These are phyloP conservation scores for Catonia carolina DNA, from an alignment of 2,888 invertebrate species.

Conservation along the genomic window DNA sequence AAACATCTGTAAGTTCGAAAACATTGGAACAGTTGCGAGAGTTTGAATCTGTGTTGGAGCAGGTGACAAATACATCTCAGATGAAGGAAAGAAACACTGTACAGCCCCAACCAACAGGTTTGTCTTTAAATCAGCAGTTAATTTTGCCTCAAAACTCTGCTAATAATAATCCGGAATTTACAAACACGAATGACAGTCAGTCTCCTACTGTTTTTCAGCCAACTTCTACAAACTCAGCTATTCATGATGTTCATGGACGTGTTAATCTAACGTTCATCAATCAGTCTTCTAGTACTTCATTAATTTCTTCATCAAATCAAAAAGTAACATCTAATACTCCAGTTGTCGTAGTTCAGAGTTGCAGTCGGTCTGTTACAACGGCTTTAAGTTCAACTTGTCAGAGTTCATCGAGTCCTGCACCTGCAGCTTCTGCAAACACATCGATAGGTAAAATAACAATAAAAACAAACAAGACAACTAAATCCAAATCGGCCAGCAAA, in stretches of 20 bases:
- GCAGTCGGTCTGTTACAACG: conserved; percentile 49
- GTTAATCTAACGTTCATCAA: conserved; percentile 32
- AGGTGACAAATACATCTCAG: conserved; percentile 48
- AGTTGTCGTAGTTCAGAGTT: conserved; percentile 48
- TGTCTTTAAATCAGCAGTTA: conserved; percentile 27
- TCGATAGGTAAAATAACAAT: conserved; percentile 29
- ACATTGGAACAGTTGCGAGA: conserved; percentile 70
- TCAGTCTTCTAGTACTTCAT: conserved; percentile 23
- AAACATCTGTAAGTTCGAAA: conserved; percentile 63
- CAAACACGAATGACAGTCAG: conserved; percentile 26
- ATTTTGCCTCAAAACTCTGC: conserved; percentile 25
- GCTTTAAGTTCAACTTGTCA: conserved; percentile 52
- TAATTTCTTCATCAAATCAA: conserved; percentile 25
- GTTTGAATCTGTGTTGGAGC: conserved; percentile 73
- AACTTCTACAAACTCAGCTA: conserved; percentile 27
- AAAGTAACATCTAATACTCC: conserved; percentile 42
- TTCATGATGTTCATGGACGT: conserved; percentile 29
- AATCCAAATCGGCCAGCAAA: conserved; percentile 41
- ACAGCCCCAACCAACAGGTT: conserved; percentile 42
- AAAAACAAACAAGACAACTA: conserved; percentile 33
- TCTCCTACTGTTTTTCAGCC: conserved; percentile 27
- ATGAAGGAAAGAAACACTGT: conserved; percentile 63
- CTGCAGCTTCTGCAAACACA: conserved; percentile 46
- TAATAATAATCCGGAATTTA: conserved; percentile 28
- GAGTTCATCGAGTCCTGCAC: conserved; percentile 52